A percentile compares a stretch with the other conserved stretches of the same genome.
phyloP scores from a whole-genome alignment of 2,888 invertebrate genomes.

The Sinopyrophorus schimmeli region DNA sequence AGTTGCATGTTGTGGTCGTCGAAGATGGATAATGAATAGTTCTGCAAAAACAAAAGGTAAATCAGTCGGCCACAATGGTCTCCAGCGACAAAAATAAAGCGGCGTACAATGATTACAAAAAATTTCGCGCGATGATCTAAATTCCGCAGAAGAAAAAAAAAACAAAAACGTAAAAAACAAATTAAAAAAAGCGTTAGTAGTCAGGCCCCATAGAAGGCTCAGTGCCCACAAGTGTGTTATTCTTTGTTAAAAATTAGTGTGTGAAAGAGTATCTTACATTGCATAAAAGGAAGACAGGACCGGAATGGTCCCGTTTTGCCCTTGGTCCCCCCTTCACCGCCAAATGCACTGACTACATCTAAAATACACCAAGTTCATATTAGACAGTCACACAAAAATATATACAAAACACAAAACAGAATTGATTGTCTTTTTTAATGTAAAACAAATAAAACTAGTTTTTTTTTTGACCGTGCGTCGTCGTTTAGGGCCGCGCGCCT shows the following conservation, averaged over 20 bases:
- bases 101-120: slow-evolving; percentile 6
- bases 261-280: slow-evolving; percentile 52
- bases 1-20: slow-evolving; percentile 45
- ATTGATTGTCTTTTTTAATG: too few relatives aligned
- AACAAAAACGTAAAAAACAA: slow-evolving; percentile 12
- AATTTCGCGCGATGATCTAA: slow-evolving; percentile 18
- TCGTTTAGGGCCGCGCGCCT: too few relatives aligned
- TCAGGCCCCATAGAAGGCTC: slow-evolving; percentile 26
- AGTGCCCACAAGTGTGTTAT: slow-evolving; percentile 31
- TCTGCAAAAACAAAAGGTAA: slow-evolving; percentile 45
- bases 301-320: slow-evolving; percentile 58
- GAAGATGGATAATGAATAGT: slow-evolving; percentile 52
- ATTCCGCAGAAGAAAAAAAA: slow-evolving; percentile 15
- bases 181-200: slow-evolving; percentile 18
- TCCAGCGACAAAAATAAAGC: too few relatives aligned
- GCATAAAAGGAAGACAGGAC: slow-evolving; percentile 51
- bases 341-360: slow-evolving; percentile 88
- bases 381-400: slow-evolving; percentile 31
- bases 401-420: slow-evolving; percentile 18
- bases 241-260: slow-evolving; percentile 41
- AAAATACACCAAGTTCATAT: slow-evolving; percentile 60
- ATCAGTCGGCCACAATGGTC: too few relatives aligned
- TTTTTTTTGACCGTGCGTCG: too few relatives aligned
- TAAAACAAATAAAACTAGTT: too few relatives aligned
- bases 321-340: slow-evolving; percentile 69